Evolutionary conservation across 1,140 invertebrate species (phyloP).

Genomic region (Stratiolaelaps scimitus): DNA sequence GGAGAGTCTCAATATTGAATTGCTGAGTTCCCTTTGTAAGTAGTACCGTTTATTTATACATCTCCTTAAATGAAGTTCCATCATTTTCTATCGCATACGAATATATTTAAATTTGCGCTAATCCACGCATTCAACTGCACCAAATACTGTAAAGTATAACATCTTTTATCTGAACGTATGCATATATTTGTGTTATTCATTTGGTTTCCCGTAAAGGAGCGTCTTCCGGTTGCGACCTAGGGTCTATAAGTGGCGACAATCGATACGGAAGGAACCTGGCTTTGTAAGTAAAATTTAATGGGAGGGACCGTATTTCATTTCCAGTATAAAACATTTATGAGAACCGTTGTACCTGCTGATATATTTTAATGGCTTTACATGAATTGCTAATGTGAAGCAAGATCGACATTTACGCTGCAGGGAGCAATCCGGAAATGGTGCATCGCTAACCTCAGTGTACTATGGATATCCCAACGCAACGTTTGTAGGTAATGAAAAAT

Average conservation of each 20-base stretch:
- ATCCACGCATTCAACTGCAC: neutral
- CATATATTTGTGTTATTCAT: neutral
- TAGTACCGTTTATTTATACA: too few species aligned
- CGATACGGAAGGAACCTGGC: neutral
- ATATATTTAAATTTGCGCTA: neutral
- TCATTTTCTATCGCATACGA: neutral
- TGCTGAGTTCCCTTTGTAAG: too few species aligned
- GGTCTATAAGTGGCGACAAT: neutral
- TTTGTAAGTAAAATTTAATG: neutral
- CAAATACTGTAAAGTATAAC: neutral
- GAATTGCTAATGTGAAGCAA: neutral
- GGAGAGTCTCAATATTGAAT: too few species aligned
- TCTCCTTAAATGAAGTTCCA: too few species aligned
- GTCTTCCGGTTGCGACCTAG: neutral
- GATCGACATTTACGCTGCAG: neutral
- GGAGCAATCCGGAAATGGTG: too few species aligned
- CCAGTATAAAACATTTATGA: neutral
- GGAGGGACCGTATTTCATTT: neutral
- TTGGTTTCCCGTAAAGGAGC: neutral
- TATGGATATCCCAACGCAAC: too few species aligned
- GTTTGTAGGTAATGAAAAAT: too few species aligned
- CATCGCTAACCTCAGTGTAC: too few species aligned
- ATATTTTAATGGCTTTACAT: neutral
- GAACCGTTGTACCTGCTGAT: neutral
- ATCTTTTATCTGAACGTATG: neutral